Conservation (phyloP, 2,113 vertebrate species). For the Barbus barbus region DNA sequence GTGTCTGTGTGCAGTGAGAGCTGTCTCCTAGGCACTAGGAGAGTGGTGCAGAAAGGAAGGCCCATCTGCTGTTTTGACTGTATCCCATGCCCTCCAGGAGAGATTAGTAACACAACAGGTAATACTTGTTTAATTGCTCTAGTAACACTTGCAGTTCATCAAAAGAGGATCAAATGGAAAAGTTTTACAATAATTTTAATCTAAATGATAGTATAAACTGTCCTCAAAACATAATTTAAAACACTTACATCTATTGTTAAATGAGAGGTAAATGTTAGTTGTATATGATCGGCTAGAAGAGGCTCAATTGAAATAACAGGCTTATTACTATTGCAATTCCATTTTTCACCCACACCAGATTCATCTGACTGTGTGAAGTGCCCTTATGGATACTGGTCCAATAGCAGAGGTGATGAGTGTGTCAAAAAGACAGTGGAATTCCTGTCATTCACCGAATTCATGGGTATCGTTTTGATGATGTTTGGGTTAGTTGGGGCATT, state of each 20-base stretch:
- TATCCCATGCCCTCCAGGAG: conserved; percentile 55
- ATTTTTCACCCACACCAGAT: conserved; percentile 60
- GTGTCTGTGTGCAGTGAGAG: conserved; percentile 60
- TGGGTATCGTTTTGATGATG: conserved; percentile 15
- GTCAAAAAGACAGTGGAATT: too few species aligned
- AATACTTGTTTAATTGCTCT: conserved; percentile 24
- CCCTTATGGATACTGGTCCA: too few species aligned
- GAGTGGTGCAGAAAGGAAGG: conserved; percentile 59
- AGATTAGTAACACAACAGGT: conserved; percentile 62
- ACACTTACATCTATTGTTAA: too few species aligned
- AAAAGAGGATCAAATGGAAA: conserved; percentile 17
- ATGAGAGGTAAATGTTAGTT: too few species aligned
- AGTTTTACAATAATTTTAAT: not conserved
- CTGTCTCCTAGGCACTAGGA: conserved; percentile 57
- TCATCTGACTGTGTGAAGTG: conserved; percentile 56
- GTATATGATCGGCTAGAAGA: not conserved
- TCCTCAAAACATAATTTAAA: too few species aligned
- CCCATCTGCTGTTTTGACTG: conserved; percentile 61
- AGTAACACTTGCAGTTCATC: conserved; percentile 16
- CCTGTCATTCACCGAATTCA: too few species aligned
- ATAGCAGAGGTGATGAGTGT: too few species aligned
- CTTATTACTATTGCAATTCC: conserved; percentile 12
- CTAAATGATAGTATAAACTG: not conserved
- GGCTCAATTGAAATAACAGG: too few species aligned
- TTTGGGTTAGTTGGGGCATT: conserved; percentile 54